A percentile compares a stretch with the other conserved stretches of the same genome.
phyloP scores from a whole-genome alignment of 2,888 invertebrate species.

The Synanthedon tipuliformis region DNA sequence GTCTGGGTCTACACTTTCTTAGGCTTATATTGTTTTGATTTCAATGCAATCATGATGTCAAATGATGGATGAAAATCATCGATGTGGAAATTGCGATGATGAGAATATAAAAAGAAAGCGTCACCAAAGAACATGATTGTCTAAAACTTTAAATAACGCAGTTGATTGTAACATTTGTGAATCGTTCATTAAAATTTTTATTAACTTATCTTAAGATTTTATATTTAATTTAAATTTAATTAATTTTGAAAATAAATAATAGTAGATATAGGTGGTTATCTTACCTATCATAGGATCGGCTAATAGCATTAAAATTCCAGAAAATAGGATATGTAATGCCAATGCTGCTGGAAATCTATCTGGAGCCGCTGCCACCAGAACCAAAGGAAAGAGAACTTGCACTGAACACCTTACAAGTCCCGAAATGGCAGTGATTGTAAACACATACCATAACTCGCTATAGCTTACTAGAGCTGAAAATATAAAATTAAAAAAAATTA shows the following conservation, averaged over 20 bases:
- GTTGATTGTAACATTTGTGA: no score
- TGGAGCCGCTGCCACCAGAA: constrained; percentile 75
- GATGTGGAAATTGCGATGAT: no score
- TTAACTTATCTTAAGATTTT: neutral
- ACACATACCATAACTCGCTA: constrained; percentile 61
- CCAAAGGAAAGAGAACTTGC: constrained; percentile 77
- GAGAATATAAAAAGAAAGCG: no score
- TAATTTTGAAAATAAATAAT: constrained; percentile 8
- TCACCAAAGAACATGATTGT: no score
- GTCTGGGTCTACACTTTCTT: no score
- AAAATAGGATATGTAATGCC: constrained; percentile 78
- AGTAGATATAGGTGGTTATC: no score
- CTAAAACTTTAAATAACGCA: no score
- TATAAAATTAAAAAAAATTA: neutral
- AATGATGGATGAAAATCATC: no score
- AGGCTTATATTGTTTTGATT: no score
- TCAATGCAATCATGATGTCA: no score
- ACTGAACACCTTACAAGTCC: constrained; percentile 79
- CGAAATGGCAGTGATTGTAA: constrained; percentile 70
- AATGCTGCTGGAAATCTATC: constrained; percentile 80
- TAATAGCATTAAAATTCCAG: constrained; percentile 75
- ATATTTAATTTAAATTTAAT: no score
- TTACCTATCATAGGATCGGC: constrained; percentile 77
- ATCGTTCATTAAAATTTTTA: no score
- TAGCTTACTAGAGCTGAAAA: constrained; percentile 47